These are phyloP conservation scores for Procambarus clarkii DNA, from an alignment of 1,140 invertebrate genomes.

Conservation along the genomic window DNA sequence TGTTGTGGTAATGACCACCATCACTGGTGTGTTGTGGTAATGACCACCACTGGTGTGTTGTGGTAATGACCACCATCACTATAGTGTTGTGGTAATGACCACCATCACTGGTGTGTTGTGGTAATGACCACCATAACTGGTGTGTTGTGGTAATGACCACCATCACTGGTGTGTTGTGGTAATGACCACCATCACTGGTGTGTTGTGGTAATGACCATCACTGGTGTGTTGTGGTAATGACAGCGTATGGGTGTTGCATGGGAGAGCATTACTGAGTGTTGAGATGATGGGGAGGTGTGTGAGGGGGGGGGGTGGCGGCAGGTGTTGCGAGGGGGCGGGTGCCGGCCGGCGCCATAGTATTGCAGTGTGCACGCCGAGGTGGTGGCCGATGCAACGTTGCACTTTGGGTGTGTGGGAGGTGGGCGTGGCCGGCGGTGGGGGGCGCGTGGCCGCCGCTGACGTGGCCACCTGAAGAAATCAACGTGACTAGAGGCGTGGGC, in stretches of 20 bases:
- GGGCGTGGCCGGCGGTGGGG: slow-evolving; percentile 18
- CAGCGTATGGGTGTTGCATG: neutral
- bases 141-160: too few relatives aligned
- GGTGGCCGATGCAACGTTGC: slow-evolving; percentile 36
- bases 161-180: too few relatives aligned
- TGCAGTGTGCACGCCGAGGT: slow-evolving; percentile 36
- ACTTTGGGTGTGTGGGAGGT: slow-evolving; percentile 37
- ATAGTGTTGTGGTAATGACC: too few relatives aligned
- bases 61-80: too few relatives aligned
- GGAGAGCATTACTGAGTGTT: neutral
- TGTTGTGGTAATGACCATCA: too few relatives aligned
- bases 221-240: too few relatives aligned
- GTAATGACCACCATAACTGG: too few relatives aligned
- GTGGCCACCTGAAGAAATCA: neutral
- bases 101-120: too few relatives aligned
- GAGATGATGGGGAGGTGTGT: neutral
- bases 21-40: too few relatives aligned
- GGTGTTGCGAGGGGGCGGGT: neutral
- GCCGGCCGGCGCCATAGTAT: slow-evolving; percentile 24
- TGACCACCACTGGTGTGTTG: too few relatives aligned
- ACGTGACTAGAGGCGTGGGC: slow-evolving; percentile 6
- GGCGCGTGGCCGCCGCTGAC: neutral
- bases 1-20: too few relatives aligned
- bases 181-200: too few relatives aligned
- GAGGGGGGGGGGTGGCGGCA: neutral